Evolutionary conservation across 2,113 vertebrate genomes (phyloP), one percentile per base, ranked within the genome.

Genomic region (Clinocottus analis): DNA sequence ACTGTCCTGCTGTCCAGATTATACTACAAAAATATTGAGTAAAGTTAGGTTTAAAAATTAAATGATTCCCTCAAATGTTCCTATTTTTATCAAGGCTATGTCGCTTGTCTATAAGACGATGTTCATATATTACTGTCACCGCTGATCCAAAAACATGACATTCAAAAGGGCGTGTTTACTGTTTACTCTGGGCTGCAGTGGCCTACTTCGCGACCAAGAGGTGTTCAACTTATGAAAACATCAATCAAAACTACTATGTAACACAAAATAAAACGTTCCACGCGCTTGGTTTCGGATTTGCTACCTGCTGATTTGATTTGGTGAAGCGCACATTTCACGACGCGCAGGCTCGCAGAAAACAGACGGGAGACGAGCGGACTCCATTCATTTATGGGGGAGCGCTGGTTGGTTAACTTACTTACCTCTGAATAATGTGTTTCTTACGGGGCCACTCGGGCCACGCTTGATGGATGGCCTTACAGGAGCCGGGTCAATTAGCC

Each of bases 401-500:
- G 43, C 79, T 92, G 80, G 90, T 87, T 87, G 90, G 87, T 93
- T 94, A 93, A 93, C 91, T 90, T 89, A 92, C 91, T 92, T 90
- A 92, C 87, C 91, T 89, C 90, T 91, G 90, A 92, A 92, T 93
- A 93, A 94, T 92, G 88, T 86, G 92, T 86, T 90, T 93, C 90
- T 92, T 92, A 84, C 73, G 66, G 90, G 91, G 87, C 86, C 83
- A 79, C 87, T 80, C 39, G 86, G 90, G 90, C 88, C 86, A 86
- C 65, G 63, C 49, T 86, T 95, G 95, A 95, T 95, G 92, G 93
- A 95, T 95, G 92, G 89, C 89, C 93, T 92, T 92, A 95, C 93
- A 93, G 93, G 91, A 93, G 92, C 89, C 80, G 78, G 93, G 93
- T 95, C 94, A 95, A 95, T 95, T 95, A 94, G 92, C 92, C 82